These are phyloP conservation scores for Syrmaticus mikado DNA, from an alignment of 2,113 vertebrate genomes.

Conservation along the genomic window DNA sequence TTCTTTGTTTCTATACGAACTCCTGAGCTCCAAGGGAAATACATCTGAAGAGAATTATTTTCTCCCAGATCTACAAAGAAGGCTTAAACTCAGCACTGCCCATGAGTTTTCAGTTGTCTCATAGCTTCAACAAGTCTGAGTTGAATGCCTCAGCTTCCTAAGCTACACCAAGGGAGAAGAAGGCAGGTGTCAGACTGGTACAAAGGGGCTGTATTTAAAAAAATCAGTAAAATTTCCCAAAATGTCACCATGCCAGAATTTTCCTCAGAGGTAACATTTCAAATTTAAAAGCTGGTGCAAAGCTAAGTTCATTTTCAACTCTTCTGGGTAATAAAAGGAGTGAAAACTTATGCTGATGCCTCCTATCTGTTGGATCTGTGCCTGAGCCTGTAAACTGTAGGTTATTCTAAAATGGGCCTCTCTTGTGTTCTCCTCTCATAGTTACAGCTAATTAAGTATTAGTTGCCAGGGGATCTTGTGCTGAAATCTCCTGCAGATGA, in stretches of 20 bases:
- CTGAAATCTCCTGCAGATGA: not conserved
- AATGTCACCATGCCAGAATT: not conserved
- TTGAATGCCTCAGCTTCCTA: not conserved
- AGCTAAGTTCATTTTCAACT: not conserved
- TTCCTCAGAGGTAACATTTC: not conserved
- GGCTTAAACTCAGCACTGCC: not conserved
- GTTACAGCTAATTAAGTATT: not conserved
- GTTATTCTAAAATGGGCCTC: not conserved
- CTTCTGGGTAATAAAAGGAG: not conserved
- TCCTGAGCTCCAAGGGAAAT: not conserved
- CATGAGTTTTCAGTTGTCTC: not conserved
- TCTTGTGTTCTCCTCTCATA: not conserved
- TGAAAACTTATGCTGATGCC: not conserved
- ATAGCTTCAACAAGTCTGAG: not conserved
- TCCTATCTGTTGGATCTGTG: not conserved
- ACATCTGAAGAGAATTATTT: not conserved
- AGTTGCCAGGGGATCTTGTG: not conserved
- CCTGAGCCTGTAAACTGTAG: accelerated
- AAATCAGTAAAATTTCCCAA: not conserved
- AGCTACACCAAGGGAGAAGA: not conserved
- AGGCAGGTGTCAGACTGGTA: not conserved
- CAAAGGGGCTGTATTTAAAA: not conserved
- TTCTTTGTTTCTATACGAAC: not conserved
- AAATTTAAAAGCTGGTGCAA: not conserved
- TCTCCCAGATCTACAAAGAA: not conserved